Base-by-base conservation (phyloP, 2,113 vertebrate species). In the Zosterops japonicus region DNA sequence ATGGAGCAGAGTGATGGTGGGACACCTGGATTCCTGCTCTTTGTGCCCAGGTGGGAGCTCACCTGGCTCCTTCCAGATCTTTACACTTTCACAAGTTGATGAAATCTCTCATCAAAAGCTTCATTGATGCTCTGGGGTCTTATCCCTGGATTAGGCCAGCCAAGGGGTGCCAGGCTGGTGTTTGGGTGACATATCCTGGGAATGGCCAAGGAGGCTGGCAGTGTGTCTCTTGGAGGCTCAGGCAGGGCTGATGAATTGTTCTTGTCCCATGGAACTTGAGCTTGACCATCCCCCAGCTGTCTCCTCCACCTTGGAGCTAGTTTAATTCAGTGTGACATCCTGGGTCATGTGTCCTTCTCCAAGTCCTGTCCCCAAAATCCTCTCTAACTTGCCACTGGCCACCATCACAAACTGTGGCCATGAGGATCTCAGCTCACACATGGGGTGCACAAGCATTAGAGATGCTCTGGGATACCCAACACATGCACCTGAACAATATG, bases 261-360 rank as follows among this genome's bases (percentile, higher is more conserved):
- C 53, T 71, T 70, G 76, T 39, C 50, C 63, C 35, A 11, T 18
- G 44, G 35, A 90, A 76, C 17, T n/a, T 42, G 69, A 25, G 29
- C 9, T 81, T 74, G 71, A 49, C 31, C 55, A 69, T 56, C 53
- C 33, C 24, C 31, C 59, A 81, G 36, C 14, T 69, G 28, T 36
- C 7, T 68, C 25, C 24, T 80, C 59, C 79, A 49, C 22, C 25
- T 42, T 61, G 41, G 55, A 76, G 79, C 28, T 42, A 39, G 17
- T 35, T 27, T 33, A 53, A 71, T 33, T 68, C 61, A 20, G 15
- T 0, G 0, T 53, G 29, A 76, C 0, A 0, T 67, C 36, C 36
- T 47, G 60, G 27, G 8, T 88, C 44, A 8, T 0, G 0, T 36
- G 24, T 47, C 46, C 39, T 13, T 82, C 61, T 39, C 47, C 76